Evolutionary conservation across 2,888 invertebrate species (phyloP).

Genomic region (Agriopis leucophaearia): DNA sequence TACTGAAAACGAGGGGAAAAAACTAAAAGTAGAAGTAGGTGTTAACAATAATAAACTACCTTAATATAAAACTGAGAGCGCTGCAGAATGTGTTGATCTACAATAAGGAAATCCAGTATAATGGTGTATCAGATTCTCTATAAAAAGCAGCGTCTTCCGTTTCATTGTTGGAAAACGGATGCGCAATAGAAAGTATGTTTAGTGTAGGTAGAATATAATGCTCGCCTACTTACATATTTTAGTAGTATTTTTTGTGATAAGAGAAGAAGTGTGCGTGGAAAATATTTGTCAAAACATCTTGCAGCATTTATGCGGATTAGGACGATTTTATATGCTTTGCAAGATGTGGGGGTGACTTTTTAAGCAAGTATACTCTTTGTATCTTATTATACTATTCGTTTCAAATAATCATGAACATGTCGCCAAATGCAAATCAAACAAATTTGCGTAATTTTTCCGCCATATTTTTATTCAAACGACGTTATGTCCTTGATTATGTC

Average conservation of each 20-base stretch:
- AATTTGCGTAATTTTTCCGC: no score
- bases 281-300: no score
- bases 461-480: no score
- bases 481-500: no score
- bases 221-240: neutral
- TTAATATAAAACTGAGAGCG: constrained; percentile 10
- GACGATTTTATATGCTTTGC: neutral
- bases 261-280: no score
- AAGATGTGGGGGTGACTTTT: no score
- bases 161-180: constrained; percentile 10
- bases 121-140: constrained; percentile 16
- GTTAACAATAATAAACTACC: neutral
- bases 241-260: neutral
- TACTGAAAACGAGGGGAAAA: neutral
- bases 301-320: neutral
- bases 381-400: no score
- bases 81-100: constrained; percentile 19
- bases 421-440: no score
- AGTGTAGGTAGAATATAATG: neutral
- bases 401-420: no score
- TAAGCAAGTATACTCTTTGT: no score
- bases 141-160: constrained; percentile 21
- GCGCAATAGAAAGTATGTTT: constrained; percentile 5
- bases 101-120: constrained; percentile 27
- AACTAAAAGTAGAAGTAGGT: neutral